Conservation (phyloP, 2,888 invertebrate species). For the Polydrusus pterygomalis region DNA sequence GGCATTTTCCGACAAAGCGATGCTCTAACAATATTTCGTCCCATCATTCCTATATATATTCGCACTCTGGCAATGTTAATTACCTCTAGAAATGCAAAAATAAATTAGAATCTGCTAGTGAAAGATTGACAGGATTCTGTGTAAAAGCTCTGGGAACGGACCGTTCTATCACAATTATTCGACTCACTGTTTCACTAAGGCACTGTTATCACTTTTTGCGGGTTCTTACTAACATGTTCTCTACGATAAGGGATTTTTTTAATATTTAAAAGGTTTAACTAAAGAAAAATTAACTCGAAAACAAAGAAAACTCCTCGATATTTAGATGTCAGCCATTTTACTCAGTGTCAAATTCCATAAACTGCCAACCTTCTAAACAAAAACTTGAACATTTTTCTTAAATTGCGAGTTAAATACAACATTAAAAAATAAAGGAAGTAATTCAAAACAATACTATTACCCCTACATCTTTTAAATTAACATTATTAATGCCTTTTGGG, state of each 20-base stretch:
- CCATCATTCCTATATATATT: constrained; percentile 58
- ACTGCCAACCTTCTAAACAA: constrained; percentile 44
- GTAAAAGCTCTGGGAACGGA: constrained; percentile 43
- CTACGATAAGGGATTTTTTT: constrained; percentile 30
- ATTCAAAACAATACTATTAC: not conserved
- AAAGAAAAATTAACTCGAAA: constrained; percentile 70
- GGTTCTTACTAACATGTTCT: constrained; percentile 33
- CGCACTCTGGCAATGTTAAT: constrained; percentile 58
- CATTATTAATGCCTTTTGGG: not conserved
- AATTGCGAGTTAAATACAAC: not conserved
- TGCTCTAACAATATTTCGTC: constrained; percentile 32
- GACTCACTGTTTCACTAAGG: constrained; percentile 43
- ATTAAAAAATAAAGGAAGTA: not conserved
- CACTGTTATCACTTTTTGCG: constrained; percentile 48
- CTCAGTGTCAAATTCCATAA: constrained; percentile 72
- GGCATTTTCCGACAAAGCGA: constrained; percentile 5
- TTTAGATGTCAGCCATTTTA: constrained; percentile 72
- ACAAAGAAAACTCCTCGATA: constrained; percentile 72
- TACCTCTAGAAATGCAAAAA: constrained; percentile 67
- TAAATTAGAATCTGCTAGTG: constrained; percentile 65
- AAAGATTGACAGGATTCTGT: constrained; percentile 68
- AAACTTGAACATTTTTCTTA: constrained; percentile 10
- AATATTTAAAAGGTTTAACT: constrained; percentile 61
- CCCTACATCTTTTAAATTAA: not conserved
- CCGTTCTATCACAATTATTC: constrained; percentile 33